These are phyloP conservation scores for Hypomecis punctinalis DNA, from an alignment of 2,888 invertebrate genomes.

Conservation along the genomic window DNA sequence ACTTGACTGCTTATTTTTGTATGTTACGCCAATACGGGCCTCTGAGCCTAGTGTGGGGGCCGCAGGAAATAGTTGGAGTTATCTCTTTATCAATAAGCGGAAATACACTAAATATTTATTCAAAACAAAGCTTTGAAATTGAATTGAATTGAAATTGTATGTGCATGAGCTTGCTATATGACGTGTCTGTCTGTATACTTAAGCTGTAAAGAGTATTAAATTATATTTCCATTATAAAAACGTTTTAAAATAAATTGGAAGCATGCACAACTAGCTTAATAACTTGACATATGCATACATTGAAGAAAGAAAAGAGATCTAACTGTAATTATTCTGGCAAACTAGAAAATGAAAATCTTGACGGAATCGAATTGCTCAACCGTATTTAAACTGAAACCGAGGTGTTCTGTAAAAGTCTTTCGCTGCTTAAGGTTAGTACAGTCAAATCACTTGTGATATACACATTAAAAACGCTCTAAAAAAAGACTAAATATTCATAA, in stretches of 20 bases:
- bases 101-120: too few species aligned
- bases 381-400: conserved; percentile 50
- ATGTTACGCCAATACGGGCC: too few species aligned
- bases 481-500: conserved; percentile 42
- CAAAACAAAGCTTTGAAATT: too few species aligned
- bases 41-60: too few species aligned
- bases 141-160: too few species aligned
- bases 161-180: neutral
- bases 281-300: neutral
- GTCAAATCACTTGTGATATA: conserved; percentile 59
- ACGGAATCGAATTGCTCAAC: conserved; percentile 28
- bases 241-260: too few species aligned
- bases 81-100: too few species aligned
- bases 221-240: too few species aligned
- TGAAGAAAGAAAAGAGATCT: conserved; percentile 9
- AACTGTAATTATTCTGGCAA: neutral
- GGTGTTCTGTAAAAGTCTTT: conserved; percentile 54
- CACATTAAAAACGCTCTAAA: conserved; percentile 58
- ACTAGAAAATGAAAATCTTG: neutral
- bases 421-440: conserved; percentile 54
- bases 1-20: too few species aligned
- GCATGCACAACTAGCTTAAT: conserved; percentile 2
- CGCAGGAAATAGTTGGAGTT: too few species aligned
- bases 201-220: too few species aligned
- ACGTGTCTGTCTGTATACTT: neutral